These are phyloP conservation scores for Gobiocypris rarus DNA, from an alignment of 2,113 vertebrate species.

Conservation along the genomic window DNA sequence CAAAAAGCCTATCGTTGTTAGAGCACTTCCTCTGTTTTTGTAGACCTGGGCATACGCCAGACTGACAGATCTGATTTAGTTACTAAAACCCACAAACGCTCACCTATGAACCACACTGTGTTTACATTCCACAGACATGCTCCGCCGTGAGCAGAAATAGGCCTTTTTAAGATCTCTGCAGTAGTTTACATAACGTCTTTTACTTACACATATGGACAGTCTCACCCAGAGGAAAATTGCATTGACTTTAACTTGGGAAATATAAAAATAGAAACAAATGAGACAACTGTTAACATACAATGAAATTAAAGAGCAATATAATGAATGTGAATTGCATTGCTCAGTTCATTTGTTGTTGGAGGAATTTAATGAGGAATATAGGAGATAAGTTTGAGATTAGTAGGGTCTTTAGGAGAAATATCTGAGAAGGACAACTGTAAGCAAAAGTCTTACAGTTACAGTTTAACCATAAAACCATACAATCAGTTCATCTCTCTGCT, in stretches of 20 bases:
- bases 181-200: conserved; percentile 1
- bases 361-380: neutral
- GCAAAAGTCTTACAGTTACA: neutral
- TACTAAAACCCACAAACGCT: conserved; percentile 44
- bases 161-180: conserved; percentile 10
- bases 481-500: too few species aligned
- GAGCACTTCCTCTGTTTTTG: conserved; percentile 24
- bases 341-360: neutral
- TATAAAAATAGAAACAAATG: conserved; percentile 8
- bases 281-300: neutral
- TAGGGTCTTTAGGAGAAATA: too few species aligned
- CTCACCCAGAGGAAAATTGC: neutral
- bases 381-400: too few species aligned
- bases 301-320: neutral
- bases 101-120: conserved; percentile 39
- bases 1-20: conserved; percentile 25
- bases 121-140: conserved; percentile 51
- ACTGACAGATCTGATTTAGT: conserved; percentile 24
- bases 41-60: conserved; percentile 5
- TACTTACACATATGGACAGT: neutral
- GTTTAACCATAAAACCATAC: too few species aligned
- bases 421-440: neutral
- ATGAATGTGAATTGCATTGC: neutral
- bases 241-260: neutral
- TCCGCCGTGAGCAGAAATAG: conserved; percentile 35